Evolutionary conservation across 64 coral and sea anemone genomes (phyloP), one percentile per base, ranked within the genome.

Genomic region (Stichodactyla mertensii): DNA sequence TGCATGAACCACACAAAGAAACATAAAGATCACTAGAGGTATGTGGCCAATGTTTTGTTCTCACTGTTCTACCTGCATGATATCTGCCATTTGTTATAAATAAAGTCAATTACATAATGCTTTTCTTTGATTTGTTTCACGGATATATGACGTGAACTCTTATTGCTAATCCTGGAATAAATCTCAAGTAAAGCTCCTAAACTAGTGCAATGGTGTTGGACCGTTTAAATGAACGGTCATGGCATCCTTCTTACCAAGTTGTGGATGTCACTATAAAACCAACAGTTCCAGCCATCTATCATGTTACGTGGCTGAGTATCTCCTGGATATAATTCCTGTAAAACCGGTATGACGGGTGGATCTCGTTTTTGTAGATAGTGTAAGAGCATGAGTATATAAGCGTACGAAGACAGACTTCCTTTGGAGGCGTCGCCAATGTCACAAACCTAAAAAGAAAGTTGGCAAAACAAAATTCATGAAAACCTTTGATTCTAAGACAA

Each of bases 391-490:
- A 98, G 86, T 51, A 98, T 98, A 14, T 98, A 98, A 0, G 96
- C 96, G 52, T 98, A 98, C 0, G 96, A 98, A 2, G 96, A 98
- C 7, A 98, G 64, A 58, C 96, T 98, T 51, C 96, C 96, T 71
- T 95, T 94, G 59, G 96, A 98, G 10, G 96, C 96, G 71, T 98
- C 96, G 83, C 96, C 96, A 62, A 98, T 98, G 16, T 95, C 92
- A 92, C 96, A 98, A 14, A 98, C 64, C 96, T 98, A 55, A 24
- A 24, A 85, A 23, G 6, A 62, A 19, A 36, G 24, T 45, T 45
- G 36, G 36, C 36, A 45, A 45, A 45, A 2, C 36, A 45, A 45
- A 45, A 74, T 10, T 66, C 4, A 66, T 19, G 0, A 22, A n/a
- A 66, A 66, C 5, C 4, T 6, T 64, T 18, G 19, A 18, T 18